Percentiles rank a stretch among this genome's conserved stretches.
Conservation (phyloP, 1,140 invertebrate genomes). For the Tetraneura akinire region DNA sequence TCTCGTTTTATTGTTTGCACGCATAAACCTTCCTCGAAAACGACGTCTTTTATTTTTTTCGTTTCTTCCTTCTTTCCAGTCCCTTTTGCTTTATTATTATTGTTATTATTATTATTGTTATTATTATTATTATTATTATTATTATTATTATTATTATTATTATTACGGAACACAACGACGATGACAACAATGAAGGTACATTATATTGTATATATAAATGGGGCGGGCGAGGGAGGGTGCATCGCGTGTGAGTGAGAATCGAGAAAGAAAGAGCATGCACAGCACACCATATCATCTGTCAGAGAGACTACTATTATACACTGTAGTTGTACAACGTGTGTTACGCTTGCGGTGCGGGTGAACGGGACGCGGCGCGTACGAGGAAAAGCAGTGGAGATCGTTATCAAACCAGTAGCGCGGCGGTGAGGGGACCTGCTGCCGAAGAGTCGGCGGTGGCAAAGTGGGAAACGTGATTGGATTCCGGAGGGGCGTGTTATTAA, state of each 20-base stretch:
- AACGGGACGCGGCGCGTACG: neutral
- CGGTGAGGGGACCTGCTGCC: neutral
- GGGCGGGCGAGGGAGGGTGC: no score
- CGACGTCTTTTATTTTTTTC: constrained; percentile 19
- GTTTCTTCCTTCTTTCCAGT: neutral
- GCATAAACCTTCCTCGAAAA: constrained; percentile 4
- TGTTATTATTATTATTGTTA: constrained; percentile 11
- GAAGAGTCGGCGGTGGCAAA: neutral
- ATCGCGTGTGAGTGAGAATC: no score
- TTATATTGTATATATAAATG: no score
- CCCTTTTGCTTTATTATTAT: constrained; percentile 14
- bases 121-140: constrained; percentile 15
- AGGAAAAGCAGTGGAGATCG: constrained; percentile 15
- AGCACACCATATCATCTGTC: constrained; percentile 41
- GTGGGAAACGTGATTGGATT: constrained; percentile 48
- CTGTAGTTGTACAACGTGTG: neutral
- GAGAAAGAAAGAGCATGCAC: neutral
- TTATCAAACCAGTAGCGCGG: constrained; percentile 38
- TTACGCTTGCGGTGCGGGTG: neutral
- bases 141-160: constrained; percentile 22
- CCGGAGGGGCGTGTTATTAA: constrained; percentile 46
- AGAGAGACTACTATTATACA: no score
- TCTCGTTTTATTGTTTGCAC: neutral
- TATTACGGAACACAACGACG: neutral
- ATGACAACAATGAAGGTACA: constrained; percentile 29